Conservation (phyloP, 2,888 invertebrate genomes). For the Xestia sexstrigata region DNA sequence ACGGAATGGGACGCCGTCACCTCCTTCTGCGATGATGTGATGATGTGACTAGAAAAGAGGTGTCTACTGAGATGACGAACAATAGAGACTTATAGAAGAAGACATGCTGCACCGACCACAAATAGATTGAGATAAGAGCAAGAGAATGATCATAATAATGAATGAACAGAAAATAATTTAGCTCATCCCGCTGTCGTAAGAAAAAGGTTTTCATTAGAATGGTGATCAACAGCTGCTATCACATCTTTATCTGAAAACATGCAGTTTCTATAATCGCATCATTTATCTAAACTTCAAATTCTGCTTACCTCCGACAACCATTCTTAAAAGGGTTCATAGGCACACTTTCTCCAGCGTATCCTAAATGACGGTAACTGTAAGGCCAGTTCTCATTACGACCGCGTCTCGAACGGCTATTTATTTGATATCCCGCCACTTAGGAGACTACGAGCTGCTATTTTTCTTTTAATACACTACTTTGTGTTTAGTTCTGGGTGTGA, state of each 20-base stretch:
- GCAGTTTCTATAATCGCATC: neutral
- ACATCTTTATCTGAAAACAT: neutral
- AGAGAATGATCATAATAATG: too few species aligned
- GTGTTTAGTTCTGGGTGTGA: constrained; percentile 37
- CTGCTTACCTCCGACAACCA: constrained; percentile 3
- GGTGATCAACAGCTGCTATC: neutral
- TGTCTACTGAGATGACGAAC: too few species aligned
- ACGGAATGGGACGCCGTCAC: too few species aligned
- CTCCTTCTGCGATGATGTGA: too few species aligned
- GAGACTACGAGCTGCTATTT: constrained; percentile 60
- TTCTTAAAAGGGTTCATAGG: constrained; percentile 48
- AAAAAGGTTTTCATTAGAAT: neutral
- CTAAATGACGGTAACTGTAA: constrained; percentile 63
- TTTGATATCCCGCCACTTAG: constrained; percentile 68
- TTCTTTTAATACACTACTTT: constrained; percentile 61
- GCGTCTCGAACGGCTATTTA: constrained; percentile 62
- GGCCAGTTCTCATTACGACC: constrained; percentile 62
- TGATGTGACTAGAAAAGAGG: too few species aligned
- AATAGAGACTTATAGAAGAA: too few species aligned
- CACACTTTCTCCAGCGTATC: constrained; percentile 43
- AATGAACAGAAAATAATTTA: neutral
- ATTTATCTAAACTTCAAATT: constrained; percentile 21
- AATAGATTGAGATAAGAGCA: too few species aligned
- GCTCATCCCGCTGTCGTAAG: neutral
- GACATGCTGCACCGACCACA: too few species aligned